phyloP scores from a whole-genome alignment of 1,140 invertebrate genomes.

The Wasmannia auropunctata region DNA sequence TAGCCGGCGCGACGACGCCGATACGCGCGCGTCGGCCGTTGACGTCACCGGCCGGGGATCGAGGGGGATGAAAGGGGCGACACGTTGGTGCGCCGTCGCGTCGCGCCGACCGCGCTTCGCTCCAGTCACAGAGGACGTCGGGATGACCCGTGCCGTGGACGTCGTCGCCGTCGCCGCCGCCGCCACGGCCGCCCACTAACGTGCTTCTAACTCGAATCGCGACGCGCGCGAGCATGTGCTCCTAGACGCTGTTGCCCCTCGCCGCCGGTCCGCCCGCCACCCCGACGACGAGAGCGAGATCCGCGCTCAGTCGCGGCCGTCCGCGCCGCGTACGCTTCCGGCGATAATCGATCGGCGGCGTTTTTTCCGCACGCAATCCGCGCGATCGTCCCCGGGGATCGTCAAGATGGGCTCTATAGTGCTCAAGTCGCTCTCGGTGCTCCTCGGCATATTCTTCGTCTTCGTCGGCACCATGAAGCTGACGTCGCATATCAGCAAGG shows the following conservation, averaged over 20 bases:
- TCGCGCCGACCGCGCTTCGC: neutral
- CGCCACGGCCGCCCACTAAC: neutral
- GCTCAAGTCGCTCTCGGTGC: conserved; percentile 94
- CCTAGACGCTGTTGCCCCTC: neutral
- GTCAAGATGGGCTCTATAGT: conserved; percentile 90
- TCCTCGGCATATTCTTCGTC: conserved; percentile 97
- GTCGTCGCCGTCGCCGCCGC: neutral
- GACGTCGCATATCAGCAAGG: conserved; percentile 95
- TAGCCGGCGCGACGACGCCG: conserved; percentile 39
- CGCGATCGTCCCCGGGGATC: neutral
- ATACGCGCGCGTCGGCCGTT: conserved; percentile 29
- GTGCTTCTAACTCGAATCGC: neutral
- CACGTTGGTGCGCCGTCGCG: neutral
- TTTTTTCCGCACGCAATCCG: neutral
- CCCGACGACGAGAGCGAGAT: conserved; percentile 6
- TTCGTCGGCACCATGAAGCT: conserved; percentile 97
- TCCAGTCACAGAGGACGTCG: conserved; percentile 23
- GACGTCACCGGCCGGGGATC: conserved; percentile 4
- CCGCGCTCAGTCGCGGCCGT: conserved; percentile 51
- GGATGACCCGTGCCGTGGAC: conserved; percentile 23
- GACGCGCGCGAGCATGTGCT: conserved; percentile 18
- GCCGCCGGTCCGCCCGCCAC: neutral
- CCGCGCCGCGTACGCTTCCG: conserved; percentile 47
- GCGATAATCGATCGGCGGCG: conserved; percentile 31
- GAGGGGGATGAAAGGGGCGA: too few species aligned